Percentiles rank a stretch among this genome's conserved stretches.
phyloP scores from a whole-genome alignment of 2,797 vertebrate species.

The Anabacerthia variegaticeps region DNA sequence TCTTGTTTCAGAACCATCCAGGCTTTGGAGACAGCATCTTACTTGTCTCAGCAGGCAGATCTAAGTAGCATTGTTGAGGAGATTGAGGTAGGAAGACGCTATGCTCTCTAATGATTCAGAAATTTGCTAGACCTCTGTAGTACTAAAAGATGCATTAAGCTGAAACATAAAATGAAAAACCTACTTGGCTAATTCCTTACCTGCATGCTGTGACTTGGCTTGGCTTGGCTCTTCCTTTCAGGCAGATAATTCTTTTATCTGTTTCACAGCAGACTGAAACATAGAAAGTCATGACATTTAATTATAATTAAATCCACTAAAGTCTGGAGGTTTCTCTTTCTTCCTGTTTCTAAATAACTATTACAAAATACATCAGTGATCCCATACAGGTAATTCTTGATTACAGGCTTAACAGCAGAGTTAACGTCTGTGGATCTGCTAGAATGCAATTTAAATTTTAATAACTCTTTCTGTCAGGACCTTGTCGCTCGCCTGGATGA shows the following conservation, averaged over 20 bases:
- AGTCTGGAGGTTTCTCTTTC: neutral
- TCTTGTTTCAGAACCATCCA: slow-evolving; percentile 84
- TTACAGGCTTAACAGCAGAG: neutral
- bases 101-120: neutral
- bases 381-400: neutral
- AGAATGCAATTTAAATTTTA: neutral
- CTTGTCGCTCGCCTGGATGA: slow-evolving; percentile 95
- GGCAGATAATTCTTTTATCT: neutral
- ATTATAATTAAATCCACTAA: neutral
- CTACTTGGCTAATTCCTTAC: neutral
- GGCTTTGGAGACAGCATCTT: slow-evolving; percentile 90
- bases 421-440: neutral
- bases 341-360: neutral
- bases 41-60: slow-evolving; percentile 92
- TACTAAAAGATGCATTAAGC: neutral
- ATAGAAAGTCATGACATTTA: neutral
- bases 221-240: neutral
- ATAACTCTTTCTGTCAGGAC: slow-evolving; percentile 79
- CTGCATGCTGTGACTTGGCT: neutral
- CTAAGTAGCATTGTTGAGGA: slow-evolving; percentile 93
- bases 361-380: neutral
- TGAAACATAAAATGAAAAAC: neutral
- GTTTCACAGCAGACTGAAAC: neutral
- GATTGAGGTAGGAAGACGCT: slow-evolving; percentile 86
- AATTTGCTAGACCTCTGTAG: neutral